A percentile compares a stretch with the other conserved stretches of the same genome.
These are phyloP conservation scores for Drosophila nr. perissopoda DNA, from an alignment of 2,888 invertebrate species.

Conservation along the genomic window DNA sequence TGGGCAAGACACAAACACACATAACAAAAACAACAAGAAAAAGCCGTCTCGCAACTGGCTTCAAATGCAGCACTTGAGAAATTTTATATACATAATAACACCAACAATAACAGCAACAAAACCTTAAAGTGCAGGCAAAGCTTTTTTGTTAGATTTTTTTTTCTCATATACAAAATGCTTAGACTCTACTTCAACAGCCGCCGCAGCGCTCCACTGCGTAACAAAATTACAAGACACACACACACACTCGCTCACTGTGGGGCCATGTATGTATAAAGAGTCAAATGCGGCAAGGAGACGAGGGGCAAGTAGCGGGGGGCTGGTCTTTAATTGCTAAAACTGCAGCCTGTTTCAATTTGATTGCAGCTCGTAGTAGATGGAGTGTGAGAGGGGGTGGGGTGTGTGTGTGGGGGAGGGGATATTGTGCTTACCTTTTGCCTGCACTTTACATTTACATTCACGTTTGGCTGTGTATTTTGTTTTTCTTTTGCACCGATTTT, in stretches of 20 bases:
- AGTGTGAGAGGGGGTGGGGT: constrained; percentile 1
- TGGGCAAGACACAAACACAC: constrained; percentile 37
- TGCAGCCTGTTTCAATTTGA: constrained; percentile 54
- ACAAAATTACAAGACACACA: constrained; percentile 70
- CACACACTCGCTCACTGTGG: constrained; percentile 28
- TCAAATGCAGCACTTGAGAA: constrained; percentile 69
- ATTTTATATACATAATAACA: constrained; percentile 45
- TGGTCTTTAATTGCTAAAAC: constrained; percentile 67
- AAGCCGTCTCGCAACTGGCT: constrained; percentile 47
- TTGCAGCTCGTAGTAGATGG: constrained; percentile 43
- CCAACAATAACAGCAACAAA: constrained; percentile 38
- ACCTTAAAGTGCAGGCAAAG: constrained; percentile 62
- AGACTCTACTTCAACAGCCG: constrained; percentile 68
- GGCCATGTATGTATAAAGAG: constrained; percentile 27
- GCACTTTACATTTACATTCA: constrained; percentile 70
- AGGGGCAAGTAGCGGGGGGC: constrained; percentile 24
- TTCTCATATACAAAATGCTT: constrained; percentile 48
- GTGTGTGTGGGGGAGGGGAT: constrained; percentile 24
- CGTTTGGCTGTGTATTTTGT: constrained; percentile 65
- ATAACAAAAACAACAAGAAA: constrained; percentile 18
- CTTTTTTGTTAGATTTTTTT: constrained; percentile 48
- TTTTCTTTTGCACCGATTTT: constrained; percentile 69
- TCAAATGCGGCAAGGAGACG: constrained; percentile 7
- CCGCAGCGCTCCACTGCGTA: constrained; percentile 73
- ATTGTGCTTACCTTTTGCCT: constrained; percentile 67